Evolutionary conservation across 2,797 vertebrate species (phyloP).

Genomic region (Notolabrus celidotus): DNA sequence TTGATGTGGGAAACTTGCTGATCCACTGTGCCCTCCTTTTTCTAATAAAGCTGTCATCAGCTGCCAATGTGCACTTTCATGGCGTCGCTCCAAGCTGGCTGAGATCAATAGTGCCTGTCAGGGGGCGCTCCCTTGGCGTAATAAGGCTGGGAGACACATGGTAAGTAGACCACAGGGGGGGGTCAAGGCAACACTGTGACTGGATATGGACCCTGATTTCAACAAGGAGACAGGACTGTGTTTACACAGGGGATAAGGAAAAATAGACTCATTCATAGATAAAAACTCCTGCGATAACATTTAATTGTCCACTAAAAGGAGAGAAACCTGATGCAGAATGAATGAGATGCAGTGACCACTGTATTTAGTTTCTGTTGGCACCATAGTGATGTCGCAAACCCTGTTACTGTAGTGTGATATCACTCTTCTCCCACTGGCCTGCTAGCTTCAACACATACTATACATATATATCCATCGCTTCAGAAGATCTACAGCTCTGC

Average conservation of each 20-base stretch:
- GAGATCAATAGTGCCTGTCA: slow-evolving; percentile 74
- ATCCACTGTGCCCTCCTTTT: slow-evolving; percentile 60
- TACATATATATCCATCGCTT: slow-evolving; percentile 28
- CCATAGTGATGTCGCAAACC: slow-evolving; percentile 25
- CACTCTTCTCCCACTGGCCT: neutral
- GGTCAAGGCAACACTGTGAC: slow-evolving; percentile 20
- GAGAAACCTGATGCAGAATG: slow-evolving; percentile 12
- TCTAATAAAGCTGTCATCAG: slow-evolving; percentile 78
- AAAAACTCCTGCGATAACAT: neutral
- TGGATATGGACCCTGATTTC: slow-evolving; percentile 28
- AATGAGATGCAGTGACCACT: neutral
- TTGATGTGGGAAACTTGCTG: slow-evolving; percentile 64
- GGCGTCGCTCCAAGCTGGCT: slow-evolving; percentile 60
- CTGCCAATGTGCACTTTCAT: slow-evolving; percentile 66
- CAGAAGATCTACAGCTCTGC: slow-evolving; percentile 54
- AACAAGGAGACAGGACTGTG: slow-evolving; percentile 28
- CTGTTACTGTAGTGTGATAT: slow-evolving; percentile 23
- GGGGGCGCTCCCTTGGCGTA: slow-evolving; percentile 45
- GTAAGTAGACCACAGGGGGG: slow-evolving; percentile 48
- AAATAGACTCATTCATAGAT: neutral
- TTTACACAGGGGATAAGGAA: slow-evolving; percentile 21
- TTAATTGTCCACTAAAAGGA: slow-evolving; percentile 1
- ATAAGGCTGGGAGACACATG: slow-evolving; percentile 55
- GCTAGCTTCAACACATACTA: neutral
- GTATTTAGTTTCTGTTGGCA: slow-evolving; percentile 30